A percentile compares a stretch with the other conserved stretches of the same genome.
Conservation (phyloP, 2,888 invertebrate genomes). For the Drosophila crucigera region DNA sequence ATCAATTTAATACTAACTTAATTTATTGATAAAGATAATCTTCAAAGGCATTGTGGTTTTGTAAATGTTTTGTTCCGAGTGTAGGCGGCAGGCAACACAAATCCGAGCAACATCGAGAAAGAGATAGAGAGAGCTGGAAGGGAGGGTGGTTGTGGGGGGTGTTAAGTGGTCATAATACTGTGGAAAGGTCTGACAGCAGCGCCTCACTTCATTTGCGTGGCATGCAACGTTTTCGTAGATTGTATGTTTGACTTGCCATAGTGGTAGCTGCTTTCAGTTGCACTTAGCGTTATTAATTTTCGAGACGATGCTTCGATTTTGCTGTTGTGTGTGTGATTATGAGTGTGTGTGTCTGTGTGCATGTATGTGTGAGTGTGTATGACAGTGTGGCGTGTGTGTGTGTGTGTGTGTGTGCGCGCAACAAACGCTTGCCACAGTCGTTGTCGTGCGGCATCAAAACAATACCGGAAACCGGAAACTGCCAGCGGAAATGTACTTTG, state of each 20-base stretch:
- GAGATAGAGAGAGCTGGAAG: not conserved
- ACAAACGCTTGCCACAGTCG: constrained; percentile 14
- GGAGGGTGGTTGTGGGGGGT: not conserved
- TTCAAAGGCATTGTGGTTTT: not conserved
- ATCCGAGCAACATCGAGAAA: constrained; percentile 4
- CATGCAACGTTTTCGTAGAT: constrained; percentile 24
- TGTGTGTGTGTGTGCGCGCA: constrained; percentile 3
- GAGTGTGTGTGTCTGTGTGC: not conserved
- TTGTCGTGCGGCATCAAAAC: constrained; percentile 61
- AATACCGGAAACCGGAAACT: constrained; percentile 80
- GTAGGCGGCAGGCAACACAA: not conserved
- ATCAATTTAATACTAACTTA: not conserved
- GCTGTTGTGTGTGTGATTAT: not conserved
- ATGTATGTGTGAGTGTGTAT: not conserved
- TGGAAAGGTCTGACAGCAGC: constrained; percentile 20
- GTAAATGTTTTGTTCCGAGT: not conserved
- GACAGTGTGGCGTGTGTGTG: not conserved
- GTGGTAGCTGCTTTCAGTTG: constrained; percentile 43
- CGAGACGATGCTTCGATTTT: constrained; percentile 52
- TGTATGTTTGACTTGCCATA: constrained; percentile 61
- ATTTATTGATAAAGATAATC: not conserved
- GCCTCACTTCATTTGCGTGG: constrained; percentile 52
- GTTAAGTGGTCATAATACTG: constrained; percentile 44
- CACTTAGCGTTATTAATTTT: constrained; percentile 73
- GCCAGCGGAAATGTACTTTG: constrained; percentile 81